phyloP scores from a whole-genome alignment of 2,888 invertebrate species.

The Epirrita christyi region DNA sequence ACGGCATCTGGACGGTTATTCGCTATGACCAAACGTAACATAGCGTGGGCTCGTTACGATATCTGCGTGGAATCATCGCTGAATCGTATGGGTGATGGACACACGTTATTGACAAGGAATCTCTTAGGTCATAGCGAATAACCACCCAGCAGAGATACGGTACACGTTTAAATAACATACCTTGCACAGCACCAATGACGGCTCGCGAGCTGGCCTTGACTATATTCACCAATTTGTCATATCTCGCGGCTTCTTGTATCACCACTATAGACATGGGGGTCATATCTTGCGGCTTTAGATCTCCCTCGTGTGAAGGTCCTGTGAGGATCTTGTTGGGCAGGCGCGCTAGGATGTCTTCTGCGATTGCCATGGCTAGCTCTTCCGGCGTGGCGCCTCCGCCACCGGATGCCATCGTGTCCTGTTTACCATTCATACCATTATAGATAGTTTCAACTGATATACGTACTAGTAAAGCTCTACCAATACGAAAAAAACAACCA shows the following conservation, averaged over 20 bases:
- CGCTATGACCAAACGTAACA: too few relatives aligned
- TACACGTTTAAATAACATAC: constrained; percentile 63
- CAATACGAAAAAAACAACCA: too few relatives aligned
- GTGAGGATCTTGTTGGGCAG: constrained; percentile 89
- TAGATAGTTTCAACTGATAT: too few relatives aligned
- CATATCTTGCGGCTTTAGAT: constrained; percentile 91
- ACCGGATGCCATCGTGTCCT: constrained; percentile 87
- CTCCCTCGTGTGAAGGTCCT: constrained; percentile 87
- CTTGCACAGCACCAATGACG: constrained; percentile 94
- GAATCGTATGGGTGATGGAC: too few relatives aligned
- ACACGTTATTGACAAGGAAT: too few relatives aligned
- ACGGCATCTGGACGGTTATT: too few relatives aligned
- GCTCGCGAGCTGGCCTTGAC: constrained; percentile 90
- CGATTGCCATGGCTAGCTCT: constrained; percentile 91
- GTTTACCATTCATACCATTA: constrained; percentile 1
- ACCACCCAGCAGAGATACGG: too few relatives aligned
- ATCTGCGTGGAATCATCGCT: too few relatives aligned
- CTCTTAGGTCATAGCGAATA: too few relatives aligned
- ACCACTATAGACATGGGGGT: constrained; percentile 97
- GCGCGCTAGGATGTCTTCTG: constrained; percentile 90
- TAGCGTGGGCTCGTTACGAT: too few relatives aligned
- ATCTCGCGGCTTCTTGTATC: constrained; percentile 93
- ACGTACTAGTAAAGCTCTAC: too few relatives aligned
- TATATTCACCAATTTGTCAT: constrained; percentile 89
- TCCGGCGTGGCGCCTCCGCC: constrained; percentile 89